These are phyloP conservation scores for Alauda arvensis DNA, from an alignment of 2,797 vertebrate genomes.

Conservation along the genomic window DNA sequence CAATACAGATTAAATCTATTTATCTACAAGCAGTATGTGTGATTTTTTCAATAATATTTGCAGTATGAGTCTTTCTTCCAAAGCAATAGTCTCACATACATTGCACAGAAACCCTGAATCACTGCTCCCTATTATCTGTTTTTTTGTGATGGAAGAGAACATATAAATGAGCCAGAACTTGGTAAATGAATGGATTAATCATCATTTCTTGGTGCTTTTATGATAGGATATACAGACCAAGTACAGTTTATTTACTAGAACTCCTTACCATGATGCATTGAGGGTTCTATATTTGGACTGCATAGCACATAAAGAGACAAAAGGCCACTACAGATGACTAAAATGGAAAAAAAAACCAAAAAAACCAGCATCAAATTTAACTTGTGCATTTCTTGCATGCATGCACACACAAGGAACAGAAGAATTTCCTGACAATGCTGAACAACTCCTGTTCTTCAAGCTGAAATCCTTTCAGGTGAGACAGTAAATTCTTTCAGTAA, in stretches of 20 bases:
- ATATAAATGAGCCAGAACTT: neutral
- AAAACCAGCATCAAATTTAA: neutral
- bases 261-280: slow-evolving; percentile 69
- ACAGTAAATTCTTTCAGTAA: slow-evolving; percentile 1
- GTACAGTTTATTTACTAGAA: neutral
- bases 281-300: slow-evolving; percentile 75
- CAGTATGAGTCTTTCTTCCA: neutral
- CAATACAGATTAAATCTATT: neutral
- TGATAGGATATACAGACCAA: neutral
- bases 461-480: neutral
- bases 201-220: neutral
- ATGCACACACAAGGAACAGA: neutral
- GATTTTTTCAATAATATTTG: neutral
- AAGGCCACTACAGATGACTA: slow-evolving; percentile 42
- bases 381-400: neutral
- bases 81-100: neutral
- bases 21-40: neutral
- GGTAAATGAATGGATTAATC: neutral
- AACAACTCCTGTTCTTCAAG: neutral
- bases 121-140: neutral
- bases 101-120: neutral
- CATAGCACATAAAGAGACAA: slow-evolving; percentile 79
- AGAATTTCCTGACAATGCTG: neutral
- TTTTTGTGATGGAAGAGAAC: neutral
- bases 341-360: too few relatives aligned